A percentile compares a stretch with the other conserved stretches of the same genome.
Conservation (phyloP, 2,113 vertebrate genomes). For the Phyllostomus hastatus region DNA sequence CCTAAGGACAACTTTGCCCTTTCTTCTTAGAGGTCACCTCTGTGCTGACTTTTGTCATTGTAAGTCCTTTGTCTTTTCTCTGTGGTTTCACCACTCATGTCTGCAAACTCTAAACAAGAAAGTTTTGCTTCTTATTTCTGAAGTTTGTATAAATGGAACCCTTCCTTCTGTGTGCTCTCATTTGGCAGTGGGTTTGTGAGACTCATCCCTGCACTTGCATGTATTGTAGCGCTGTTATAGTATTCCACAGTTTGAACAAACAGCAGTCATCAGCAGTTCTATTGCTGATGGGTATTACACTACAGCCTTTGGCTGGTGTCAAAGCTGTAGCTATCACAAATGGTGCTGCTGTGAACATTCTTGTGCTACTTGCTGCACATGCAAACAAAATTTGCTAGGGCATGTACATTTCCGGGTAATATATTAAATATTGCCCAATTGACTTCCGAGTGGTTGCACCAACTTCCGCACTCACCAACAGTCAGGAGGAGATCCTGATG, state of each 20-base stretch:
- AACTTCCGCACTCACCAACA: neutral
- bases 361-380: neutral
- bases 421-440: neutral
- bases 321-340: neutral
- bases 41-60: rapidly evolving
- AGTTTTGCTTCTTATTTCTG: neutral
- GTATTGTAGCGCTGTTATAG: neutral
- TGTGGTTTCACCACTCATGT: neutral
- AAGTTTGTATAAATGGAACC: neutral
- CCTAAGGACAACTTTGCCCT: neutral
- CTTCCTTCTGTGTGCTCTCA: neutral
- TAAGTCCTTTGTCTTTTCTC: neutral
- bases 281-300: neutral
- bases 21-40: neutral
- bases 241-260: no score
- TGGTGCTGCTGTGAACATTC: neutral
- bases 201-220: neutral
- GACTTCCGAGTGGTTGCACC: neutral
- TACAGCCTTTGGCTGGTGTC: neutral
- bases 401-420: neutral
- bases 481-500: neutral
- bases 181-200: neutral
- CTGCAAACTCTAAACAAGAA: neutral
- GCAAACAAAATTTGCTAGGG: neutral
- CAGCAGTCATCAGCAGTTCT: neutral